phyloP scores from a whole-genome alignment of 2,113 vertebrate species.

The Cettia cetti region DNA sequence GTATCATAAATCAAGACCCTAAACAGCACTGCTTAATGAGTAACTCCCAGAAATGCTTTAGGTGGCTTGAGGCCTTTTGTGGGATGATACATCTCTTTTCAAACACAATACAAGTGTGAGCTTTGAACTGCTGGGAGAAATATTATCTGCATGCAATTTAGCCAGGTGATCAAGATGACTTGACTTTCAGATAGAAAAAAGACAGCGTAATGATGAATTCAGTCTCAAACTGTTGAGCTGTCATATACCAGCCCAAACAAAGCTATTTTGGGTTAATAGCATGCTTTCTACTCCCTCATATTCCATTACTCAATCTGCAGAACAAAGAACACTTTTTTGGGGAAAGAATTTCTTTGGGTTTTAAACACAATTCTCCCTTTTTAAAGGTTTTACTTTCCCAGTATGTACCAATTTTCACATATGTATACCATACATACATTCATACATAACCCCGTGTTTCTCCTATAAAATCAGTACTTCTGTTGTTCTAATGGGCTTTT shows the following conservation, averaged over 20 bases:
- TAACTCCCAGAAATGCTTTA: not conserved
- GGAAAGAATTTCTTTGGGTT: not conserved
- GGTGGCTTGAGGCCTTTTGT: not conserved
- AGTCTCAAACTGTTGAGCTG: not conserved
- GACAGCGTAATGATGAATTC: not conserved
- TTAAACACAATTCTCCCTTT: not conserved
- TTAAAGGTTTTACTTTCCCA: not conserved
- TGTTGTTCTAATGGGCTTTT: not conserved
- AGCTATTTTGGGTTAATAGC: not conserved
- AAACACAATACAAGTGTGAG: not conserved
- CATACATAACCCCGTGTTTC: accelerated
- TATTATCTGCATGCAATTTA: not conserved
- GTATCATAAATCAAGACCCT: not conserved
- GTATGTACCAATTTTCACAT: not conserved
- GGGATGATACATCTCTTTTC: not conserved
- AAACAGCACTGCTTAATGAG: not conserved
- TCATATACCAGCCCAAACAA: slow-evolving; percentile 29
- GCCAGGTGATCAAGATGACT: not conserved
- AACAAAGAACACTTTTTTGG: not conserved
- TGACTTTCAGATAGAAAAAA: not conserved
- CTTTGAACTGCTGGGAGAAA: not conserved
- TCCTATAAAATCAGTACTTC: not conserved
- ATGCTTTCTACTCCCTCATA: not conserved
- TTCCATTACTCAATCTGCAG: not conserved
- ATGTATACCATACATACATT: not conserved